Evolutionary conservation across 2,797 vertebrate species (phyloP), one percentile per base, ranked within the genome.

Genomic region (Scolopax bukidnonensis): DNA sequence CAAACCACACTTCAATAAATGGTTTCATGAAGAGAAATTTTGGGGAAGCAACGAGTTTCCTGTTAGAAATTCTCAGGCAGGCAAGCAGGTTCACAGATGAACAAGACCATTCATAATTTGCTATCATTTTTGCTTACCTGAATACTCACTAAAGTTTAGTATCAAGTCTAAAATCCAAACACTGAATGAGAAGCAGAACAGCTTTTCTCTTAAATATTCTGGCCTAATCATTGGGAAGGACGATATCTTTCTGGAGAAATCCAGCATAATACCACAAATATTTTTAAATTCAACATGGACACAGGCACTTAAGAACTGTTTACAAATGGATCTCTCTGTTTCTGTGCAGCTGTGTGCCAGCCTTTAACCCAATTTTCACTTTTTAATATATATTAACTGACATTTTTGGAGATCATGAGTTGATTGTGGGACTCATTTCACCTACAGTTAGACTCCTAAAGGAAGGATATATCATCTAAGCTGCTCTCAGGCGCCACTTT

Each of bases 321-420:
- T 78, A 63, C 3, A 71, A 70, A 68, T 16, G 12, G 4, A 20
- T 41, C 9, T 56, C 25, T 6, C 10, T 38, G 3, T 17, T 23
- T 92, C 18, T 78, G 25, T 43, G 4, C 25, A 85, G 7, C 27
- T 73, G 3, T 25, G 16, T 57, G 19, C 2, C 51, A 57, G 5
- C 5, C 32, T 81, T 76, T 33, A 64, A 8, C 4, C 6, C 6
- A 8, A 30, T 76, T 69, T 0, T 1, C 1, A 7, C 10, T 56
- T 88, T 61, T 67, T 20, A 60, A 3, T 78, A 19, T 8, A 6
- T 32, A 79, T 69, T 45, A 36, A 5, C 4, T 70, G n/a, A 15
- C 3, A 13, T 69, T 69, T 86, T 91, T n/a, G 36, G 11, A 57
- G 15, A 20, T 59, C 20, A 13, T 45, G 73, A 75, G 9, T 19